Evolutionary conservation across 2,113 vertebrate species (phyloP), one percentile per base, ranked within the genome.

Genomic region (Callipepla squamata): DNA sequence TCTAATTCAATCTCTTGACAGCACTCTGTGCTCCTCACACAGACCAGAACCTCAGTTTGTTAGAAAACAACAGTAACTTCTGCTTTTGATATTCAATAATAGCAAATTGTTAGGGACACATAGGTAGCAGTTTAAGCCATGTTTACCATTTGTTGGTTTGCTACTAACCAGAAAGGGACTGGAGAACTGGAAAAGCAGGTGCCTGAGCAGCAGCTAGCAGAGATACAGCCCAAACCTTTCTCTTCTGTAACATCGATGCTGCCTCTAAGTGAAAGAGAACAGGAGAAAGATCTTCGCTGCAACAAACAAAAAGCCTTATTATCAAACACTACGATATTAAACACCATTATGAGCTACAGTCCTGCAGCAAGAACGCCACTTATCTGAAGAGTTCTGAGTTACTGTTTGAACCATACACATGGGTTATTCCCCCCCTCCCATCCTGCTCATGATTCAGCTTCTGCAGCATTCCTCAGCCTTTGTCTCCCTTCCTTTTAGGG

Each of bases 401-500:
- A 55, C 36, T 62, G 8, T 22, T 62, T 50, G 19, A 77, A 45
- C 47, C 42, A 38, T 5, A 20, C 3, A 0, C 67, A 47, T 50
- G 40, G 22, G 1, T 20, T 58, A 4, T 17, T 10, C 23, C 23
- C 12, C 12, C 23, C 22, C 48, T 11, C 21, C 36, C 38, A 62
- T 32, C 16, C 45, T 77, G 9, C 63, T 47, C 44, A 32, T 48
- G 32, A 81, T 70, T 93, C 79, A 89, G 30, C 47, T 68, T 70
- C 65, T 94, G 72, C 13, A 51, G 13, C 61, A 72, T 82, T 93
- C 38, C 47, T 61, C 72, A 20, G 61, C 25, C 74, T 89, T 94
- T 95, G 67, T 95, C 89, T 92, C 74, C 67, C 53, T 95, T 85
- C 78, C 93, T 86, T 79, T 78, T 57, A 38, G 72, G 85, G 91